These are phyloP conservation scores for Clarias gariepinus DNA, from an alignment of 2,113 vertebrate species.

Conservation along the genomic window DNA sequence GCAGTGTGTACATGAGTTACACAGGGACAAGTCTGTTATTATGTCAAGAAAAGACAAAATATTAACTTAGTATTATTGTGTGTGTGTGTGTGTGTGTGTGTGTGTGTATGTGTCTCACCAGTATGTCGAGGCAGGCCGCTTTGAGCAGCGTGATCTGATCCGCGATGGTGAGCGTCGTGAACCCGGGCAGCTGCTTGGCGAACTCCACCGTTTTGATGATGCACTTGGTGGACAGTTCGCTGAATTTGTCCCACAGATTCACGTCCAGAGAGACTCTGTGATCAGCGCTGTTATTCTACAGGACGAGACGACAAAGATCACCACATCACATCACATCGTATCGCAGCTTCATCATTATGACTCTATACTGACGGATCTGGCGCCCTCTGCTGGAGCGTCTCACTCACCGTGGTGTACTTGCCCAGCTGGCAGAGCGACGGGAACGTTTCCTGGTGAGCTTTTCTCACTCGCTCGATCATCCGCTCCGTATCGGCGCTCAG, in stretches of 20 bases:
- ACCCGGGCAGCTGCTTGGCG: constrained; percentile 73
- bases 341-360: not conserved
- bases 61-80: too few relatives aligned
- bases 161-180: constrained; percentile 71
- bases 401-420: constrained; percentile 73
- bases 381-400: not conserved
- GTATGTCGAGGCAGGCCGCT: constrained; percentile 73
- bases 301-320: not conserved
- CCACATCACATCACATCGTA: too few relatives aligned
- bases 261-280: constrained; percentile 71
- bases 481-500: constrained; percentile 87
- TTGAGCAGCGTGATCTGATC: constrained; percentile 78
- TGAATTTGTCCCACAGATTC: constrained; percentile 75
- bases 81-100: not conserved
- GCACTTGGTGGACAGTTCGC: constrained; percentile 75
- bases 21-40: not conserved
- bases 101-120: constrained; percentile 60
- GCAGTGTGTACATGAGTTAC: not conserved
- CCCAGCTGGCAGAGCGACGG: constrained; percentile 79
- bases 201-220: constrained; percentile 78
- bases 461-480: constrained; percentile 90
- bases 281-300: constrained; percentile 70
- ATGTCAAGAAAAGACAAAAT: not conserved
- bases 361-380: not conserved
- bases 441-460: constrained; percentile 91